Evolutionary conservation across 1,140 invertebrate genomes (phyloP), one percentile per base, ranked within the genome.

Genomic region (Acromyrmex echinatior): DNA sequence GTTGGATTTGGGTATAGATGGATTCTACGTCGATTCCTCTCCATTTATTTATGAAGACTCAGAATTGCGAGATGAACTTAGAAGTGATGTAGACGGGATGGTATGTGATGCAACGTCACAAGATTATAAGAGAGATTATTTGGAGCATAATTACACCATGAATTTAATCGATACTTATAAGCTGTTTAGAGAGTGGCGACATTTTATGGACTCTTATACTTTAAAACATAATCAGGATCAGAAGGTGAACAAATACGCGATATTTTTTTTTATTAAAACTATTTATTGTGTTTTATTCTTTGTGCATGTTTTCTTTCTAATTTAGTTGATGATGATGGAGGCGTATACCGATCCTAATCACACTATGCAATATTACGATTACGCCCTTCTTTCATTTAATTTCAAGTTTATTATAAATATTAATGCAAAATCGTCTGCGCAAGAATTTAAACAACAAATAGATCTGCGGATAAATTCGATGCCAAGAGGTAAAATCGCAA

Each of bases 11-110:
- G n/a, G 91, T 78, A 96, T 98, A 0, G 96, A 97, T 91, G 98
- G 98, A 9, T 98, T 98, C 94, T 95, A 97, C 63, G 95, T 98
- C 14, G 97, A 97, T 91, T 97, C 97, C 2, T 94, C 97, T 25
- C 96, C 96, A 21, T 93, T 94, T 90, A 87, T 96, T 21, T 97
- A 95, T 71, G 97, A 97, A 94, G 93, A 96, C 6, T 92, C 96
- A 87, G 87, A 93, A 12, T 96, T 96, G 35, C 95, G 92, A 0
- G 96, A 97, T 82, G 97, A 97, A 89, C 97, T 97, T 2, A 92
- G 93, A 31, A 96, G 95, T 73, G 94, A 95, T 18, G 92, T 91
- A 63, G 84, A 86, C n/a, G 94, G 95, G 21, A 21, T 0, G 21
- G 21, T 21, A 21, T 21, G 21, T 21, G 21, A 21, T 31, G 89